These are phyloP conservation scores for Sterrhoptilus dennistouni DNA, from an alignment of 2,113 vertebrate species.

Conservation along the genomic window DNA sequence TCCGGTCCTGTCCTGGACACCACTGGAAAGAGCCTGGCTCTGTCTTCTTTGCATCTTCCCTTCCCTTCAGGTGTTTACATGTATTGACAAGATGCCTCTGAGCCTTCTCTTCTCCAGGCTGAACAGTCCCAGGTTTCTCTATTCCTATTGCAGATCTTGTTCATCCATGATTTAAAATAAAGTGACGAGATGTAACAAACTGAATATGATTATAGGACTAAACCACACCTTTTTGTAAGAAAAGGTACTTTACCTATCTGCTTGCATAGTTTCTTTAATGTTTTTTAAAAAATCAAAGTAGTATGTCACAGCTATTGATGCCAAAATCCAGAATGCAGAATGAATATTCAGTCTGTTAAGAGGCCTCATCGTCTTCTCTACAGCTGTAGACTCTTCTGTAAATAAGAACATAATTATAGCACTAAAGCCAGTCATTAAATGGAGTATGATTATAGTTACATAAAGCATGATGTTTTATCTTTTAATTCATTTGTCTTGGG, in stretches of 20 bases:
- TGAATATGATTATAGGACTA: background rate
- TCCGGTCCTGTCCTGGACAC: background rate
- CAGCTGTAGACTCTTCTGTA: constrained; percentile 76
- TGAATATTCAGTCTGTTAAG: constrained; percentile 88
- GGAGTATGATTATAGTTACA: background rate
- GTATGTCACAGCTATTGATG: constrained; percentile 86
- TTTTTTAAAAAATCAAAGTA: constrained; percentile 88
- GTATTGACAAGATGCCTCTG: background rate
- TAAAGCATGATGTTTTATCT: background rate
- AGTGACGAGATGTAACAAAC: background rate
- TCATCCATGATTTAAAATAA: background rate
- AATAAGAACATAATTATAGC: constrained; percentile 44
- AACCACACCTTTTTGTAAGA: background rate
- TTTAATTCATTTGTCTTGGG: constrained; percentile 8
- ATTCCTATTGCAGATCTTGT: background rate
- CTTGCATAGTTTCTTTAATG: constrained; percentile 80
- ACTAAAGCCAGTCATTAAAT: constrained; percentile 2
- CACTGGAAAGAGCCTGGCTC: background rate
- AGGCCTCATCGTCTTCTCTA: constrained; percentile 79
- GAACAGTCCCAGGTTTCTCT: background rate
- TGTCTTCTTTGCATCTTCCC: background rate
- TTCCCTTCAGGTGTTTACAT: background rate
- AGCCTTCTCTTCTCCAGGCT: background rate
- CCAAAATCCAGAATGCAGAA: constrained; percentile 91
- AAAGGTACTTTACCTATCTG: constrained; percentile 80